Conservation (phyloP, 2,113 vertebrate species). For the Spea multiplicata region DNA sequence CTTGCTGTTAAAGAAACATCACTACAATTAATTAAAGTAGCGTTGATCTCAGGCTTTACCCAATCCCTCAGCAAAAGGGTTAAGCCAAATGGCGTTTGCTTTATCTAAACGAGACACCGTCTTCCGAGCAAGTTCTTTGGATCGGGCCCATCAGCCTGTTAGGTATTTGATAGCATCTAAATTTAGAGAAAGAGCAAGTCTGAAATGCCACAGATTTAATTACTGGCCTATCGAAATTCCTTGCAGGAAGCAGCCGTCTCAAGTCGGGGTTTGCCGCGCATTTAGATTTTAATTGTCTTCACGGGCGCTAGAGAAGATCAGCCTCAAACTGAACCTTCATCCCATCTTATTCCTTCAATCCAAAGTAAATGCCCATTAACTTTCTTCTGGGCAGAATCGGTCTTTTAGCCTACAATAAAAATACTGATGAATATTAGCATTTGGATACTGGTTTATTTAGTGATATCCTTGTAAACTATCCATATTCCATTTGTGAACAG, state of each 20-base stretch:
- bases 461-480: no score
- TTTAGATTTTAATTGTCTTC: slow-evolving; percentile 44
- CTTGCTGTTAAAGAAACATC: no score
- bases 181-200: slow-evolving; percentile 38
- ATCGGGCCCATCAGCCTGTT: slow-evolving; percentile 32
- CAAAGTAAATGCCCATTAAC: slow-evolving; percentile 23
- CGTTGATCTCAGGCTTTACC: no score
- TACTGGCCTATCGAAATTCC: slow-evolving; percentile 42
- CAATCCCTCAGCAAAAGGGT: background rate
- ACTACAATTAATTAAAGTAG: no score
- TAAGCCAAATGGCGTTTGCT: background rate
- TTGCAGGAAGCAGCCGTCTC: slow-evolving; percentile 39
- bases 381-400: no score
- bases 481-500: no score
- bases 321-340: slow-evolving; percentile 10
- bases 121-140: slow-evolving; percentile 11
- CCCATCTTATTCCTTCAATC: background rate
- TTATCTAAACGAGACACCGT: background rate
- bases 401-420: no score
- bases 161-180: slow-evolving; percentile 42
- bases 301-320: slow-evolving; percentile 32
- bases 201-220: slow-evolving; percentile 47
- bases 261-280: slow-evolving; percentile 29
- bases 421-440: no score
- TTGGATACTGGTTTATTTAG: no score